A percentile compares a stretch with the other conserved stretches of the same genome.
phyloP scores from a whole-genome alignment of 2,113 vertebrate species.

The Elanoides forficatus region DNA sequence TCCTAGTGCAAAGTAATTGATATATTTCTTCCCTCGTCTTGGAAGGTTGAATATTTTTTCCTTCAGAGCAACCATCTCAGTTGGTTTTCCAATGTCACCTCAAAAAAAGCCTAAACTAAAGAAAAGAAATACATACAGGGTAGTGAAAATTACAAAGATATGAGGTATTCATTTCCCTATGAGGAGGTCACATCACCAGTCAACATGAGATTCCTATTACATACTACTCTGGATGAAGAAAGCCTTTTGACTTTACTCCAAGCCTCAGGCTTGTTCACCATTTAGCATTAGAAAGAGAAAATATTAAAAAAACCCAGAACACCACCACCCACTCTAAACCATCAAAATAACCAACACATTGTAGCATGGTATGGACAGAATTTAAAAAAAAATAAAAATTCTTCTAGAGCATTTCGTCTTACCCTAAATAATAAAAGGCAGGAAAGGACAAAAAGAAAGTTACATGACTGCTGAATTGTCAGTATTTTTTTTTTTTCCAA shows the following conservation, averaged over 20 bases:
- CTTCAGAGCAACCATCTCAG: not conserved
- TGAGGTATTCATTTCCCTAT: not conserved
- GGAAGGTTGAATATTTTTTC: not conserved
- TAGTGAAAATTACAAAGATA: not conserved
- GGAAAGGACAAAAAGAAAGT: not conserved
- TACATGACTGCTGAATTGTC: not conserved
- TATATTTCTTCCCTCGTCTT: not conserved
- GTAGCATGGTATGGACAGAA: not conserved
- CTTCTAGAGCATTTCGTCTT: not conserved
- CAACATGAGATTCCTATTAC: not conserved
- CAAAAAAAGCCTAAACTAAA: not conserved
- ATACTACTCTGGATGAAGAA: not conserved
- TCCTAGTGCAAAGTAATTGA: not conserved
- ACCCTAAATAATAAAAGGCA: not conserved
- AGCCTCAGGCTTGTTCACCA: not conserved
- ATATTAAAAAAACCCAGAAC: not conserved
- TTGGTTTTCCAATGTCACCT: not conserved
- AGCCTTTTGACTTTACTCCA: slow-evolving; percentile 3
- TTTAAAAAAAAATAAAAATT: not conserved
- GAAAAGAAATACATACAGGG: not conserved
- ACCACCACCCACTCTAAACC: not conserved
- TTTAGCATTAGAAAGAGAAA: not conserved
- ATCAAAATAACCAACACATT: not conserved
- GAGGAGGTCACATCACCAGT: not conserved
- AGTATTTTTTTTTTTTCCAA: not conserved